Conservation (phyloP, 2,888 invertebrate species). For the Gerris lacustris region DNA sequence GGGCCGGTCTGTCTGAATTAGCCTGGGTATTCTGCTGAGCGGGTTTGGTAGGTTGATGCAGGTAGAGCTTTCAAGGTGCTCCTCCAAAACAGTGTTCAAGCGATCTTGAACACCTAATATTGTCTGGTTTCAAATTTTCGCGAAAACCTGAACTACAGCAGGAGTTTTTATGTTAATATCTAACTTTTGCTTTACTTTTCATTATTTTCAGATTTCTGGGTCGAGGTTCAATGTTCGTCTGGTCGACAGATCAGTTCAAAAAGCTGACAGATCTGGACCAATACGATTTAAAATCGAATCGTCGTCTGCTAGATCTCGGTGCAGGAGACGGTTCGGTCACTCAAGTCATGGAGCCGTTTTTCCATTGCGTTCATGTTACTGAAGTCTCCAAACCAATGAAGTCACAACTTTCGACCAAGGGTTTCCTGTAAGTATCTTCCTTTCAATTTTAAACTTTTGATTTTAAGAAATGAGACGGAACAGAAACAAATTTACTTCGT, state of each 20-base stretch:
- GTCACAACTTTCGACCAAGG: slow-evolving; percentile 58
- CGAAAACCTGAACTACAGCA: too few relatives aligned
- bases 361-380: slow-evolving; percentile 66
- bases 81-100: too few relatives aligned
- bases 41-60: too few relatives aligned
- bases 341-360: slow-evolving; percentile 59
- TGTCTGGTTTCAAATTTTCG: too few relatives aligned
- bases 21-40: too few relatives aligned
- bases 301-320: slow-evolving; percentile 42
- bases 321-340: slow-evolving; percentile 95
- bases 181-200: neutral
- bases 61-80: too few relatives aligned
- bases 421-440: slow-evolving; percentile 46
- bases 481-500: neutral
- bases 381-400: slow-evolving; percentile 87
- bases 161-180: too few relatives aligned
- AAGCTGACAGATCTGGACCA: slow-evolving; percentile 42
- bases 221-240: slow-evolving; percentile 93
- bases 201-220: slow-evolving; percentile 52
- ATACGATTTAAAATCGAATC: slow-evolving; percentile 15
- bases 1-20: too few relatives aligned
- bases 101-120: too few relatives aligned
- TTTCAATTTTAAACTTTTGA: neutral
- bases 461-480: neutral
- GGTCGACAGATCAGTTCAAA: slow-evolving; percentile 70